phyloP scores from a whole-genome alignment of 2,888 invertebrate species.

The Drosophila picticornis region DNA sequence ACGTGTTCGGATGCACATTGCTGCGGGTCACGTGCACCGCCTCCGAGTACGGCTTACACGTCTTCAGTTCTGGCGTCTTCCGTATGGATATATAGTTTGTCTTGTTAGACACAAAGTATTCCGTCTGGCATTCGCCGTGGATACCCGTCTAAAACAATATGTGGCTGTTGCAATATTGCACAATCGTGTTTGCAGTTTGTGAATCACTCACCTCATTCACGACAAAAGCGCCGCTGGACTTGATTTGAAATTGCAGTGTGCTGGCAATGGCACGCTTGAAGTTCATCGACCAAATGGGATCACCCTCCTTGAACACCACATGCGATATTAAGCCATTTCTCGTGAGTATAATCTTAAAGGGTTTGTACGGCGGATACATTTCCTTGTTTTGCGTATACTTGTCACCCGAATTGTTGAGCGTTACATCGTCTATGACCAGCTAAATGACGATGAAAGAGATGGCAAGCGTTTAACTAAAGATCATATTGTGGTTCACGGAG shows the following conservation, averaged over 20 bases:
- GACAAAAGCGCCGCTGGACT: constrained; percentile 85
- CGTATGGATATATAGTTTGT: constrained; percentile 84
- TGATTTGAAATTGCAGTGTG: constrained; percentile 87
- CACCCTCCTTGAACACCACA: constrained; percentile 85
- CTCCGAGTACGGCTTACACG: constrained; percentile 83
- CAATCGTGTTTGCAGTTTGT: background rate
- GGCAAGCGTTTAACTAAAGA: background rate
- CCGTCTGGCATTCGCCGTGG: constrained; percentile 86
- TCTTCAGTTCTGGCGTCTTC: constrained; percentile 84
- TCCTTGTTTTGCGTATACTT: constrained; percentile 85
- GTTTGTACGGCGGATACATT: constrained; percentile 85
- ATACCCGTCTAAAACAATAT: constrained; percentile 86
- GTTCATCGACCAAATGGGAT: constrained; percentile 89
- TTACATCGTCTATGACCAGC: constrained; percentile 85
- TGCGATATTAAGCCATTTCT: constrained; percentile 83
- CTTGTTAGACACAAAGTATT: constrained; percentile 85
- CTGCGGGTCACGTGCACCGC: constrained; percentile 84
- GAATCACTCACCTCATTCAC: constrained; percentile 83
- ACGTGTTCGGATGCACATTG: constrained; percentile 85
- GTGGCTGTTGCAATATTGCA: background rate
- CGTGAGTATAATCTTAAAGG: constrained; percentile 84
- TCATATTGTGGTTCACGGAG: background rate
- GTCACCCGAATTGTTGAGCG: constrained; percentile 84
- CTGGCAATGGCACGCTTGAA: constrained; percentile 89
- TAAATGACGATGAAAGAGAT: constrained; percentile 42